Evolutionary conservation across 2,797 vertebrate genomes (phyloP).

Genomic region (Anableps anableps): DNA sequence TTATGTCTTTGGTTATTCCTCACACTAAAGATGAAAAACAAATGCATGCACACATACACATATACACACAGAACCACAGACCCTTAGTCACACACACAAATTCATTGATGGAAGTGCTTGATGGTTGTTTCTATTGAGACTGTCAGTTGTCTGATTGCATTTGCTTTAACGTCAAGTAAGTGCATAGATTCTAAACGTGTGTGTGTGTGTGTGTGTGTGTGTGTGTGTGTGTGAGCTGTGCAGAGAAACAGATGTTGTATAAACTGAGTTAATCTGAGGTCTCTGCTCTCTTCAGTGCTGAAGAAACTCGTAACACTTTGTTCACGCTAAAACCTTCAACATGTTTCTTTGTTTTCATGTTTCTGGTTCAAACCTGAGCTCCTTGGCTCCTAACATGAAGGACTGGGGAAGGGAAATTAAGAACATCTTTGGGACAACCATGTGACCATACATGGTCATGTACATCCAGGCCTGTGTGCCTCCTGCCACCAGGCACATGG

Average conservation of each 20-base stretch:
- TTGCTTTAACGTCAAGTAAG: not conserved
- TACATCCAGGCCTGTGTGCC: conserved; percentile 21
- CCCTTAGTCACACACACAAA: not conserved
- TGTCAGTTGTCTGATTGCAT: not conserved
- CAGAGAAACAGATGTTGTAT: conserved; percentile 4
- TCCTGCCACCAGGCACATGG: conserved; percentile 32
- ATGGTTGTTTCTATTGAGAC: not conserved
- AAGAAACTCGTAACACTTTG: conserved; percentile 1
- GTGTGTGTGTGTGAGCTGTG: not conserved
- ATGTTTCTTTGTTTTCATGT: conserved; percentile 20
- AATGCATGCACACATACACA: not conserved
- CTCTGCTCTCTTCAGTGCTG: not conserved
- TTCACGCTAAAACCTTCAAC: not conserved
- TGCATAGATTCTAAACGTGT: not conserved
- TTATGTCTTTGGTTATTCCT: not conserved
- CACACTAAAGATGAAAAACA: not conserved
- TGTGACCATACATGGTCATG: conserved; percentile 57
- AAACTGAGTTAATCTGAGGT: not conserved
- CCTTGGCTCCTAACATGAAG: not conserved
- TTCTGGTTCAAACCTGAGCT: not conserved
- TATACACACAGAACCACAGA: too few relatives aligned
- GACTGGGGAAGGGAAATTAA: conserved; percentile 17
- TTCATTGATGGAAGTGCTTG: not conserved
- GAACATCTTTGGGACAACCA: conserved; percentile 49
- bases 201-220: not conserved